Evolutionary conservation across 2,888 invertebrate species (phyloP).

Genomic region (Hofmannophila pseudospretella): DNA sequence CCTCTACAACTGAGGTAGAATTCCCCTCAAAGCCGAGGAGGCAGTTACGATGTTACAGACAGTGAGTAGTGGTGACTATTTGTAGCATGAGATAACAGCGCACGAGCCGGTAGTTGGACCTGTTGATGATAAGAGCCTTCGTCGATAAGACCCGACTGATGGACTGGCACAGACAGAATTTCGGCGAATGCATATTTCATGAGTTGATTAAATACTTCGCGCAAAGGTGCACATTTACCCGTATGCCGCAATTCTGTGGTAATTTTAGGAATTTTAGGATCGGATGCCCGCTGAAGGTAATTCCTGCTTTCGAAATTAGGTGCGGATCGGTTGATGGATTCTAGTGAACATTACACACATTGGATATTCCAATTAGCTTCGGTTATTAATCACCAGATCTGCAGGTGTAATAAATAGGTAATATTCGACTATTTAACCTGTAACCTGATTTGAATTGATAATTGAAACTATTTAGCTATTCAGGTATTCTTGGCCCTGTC

Average conservation of each 20-base stretch:
- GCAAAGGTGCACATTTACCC: slow-evolving; percentile 26
- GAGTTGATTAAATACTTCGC: slow-evolving; percentile 76
- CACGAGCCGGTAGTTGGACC: slow-evolving; percentile 68
- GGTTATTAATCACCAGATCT: too few species aligned
- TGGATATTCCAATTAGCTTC: too few species aligned
- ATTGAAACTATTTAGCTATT: too few species aligned
- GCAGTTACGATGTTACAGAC: slow-evolving; percentile 32
- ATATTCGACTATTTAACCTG: too few species aligned
- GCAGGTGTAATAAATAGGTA: too few species aligned
- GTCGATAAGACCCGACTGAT: slow-evolving; percentile 71
- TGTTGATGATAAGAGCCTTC: slow-evolving; percentile 76
- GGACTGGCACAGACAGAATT: slow-evolving; percentile 69
- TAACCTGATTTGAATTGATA: too few species aligned
- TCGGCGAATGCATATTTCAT: slow-evolving; percentile 76
- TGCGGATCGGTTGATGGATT: too few species aligned
- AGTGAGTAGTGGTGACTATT: slow-evolving; percentile 49
- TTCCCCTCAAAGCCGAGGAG: slow-evolving; percentile 15
- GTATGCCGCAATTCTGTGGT: slow-evolving; percentile 1
- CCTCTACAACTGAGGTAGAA: slow-evolving; percentile 19
- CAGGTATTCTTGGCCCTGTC: too few species aligned
- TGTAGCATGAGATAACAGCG: slow-evolving; percentile 75
- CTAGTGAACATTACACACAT: background rate
- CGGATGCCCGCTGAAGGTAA: background rate
- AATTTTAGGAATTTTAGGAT: background rate
- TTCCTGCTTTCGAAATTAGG: background rate